Evolutionary conservation across 2,113 vertebrate species (phyloP).

Genomic region (Origma solitaria): DNA sequence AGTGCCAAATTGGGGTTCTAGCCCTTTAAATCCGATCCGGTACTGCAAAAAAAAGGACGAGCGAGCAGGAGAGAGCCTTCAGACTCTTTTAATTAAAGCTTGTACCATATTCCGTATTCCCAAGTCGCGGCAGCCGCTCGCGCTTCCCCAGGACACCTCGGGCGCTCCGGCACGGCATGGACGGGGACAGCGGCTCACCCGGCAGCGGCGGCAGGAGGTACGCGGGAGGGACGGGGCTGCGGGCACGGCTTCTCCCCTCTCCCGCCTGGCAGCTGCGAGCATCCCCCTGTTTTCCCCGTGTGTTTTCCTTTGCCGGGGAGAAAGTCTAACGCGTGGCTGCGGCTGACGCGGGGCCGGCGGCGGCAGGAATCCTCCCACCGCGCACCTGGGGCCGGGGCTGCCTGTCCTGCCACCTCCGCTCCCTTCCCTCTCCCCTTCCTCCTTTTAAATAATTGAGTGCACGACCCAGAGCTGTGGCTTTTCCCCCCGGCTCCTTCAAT

Average conservation of each 20-base stretch:
- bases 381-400: not conserved
- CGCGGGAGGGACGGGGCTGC: conserved; percentile 24
- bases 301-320: not conserved
- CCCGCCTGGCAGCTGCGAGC: not conserved
- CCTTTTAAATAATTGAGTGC: not conserved
- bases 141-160: conserved; percentile 34
- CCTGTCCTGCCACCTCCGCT: not conserved
- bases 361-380: not conserved
- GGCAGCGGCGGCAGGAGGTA: conserved; percentile 67
- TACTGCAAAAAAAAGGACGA: conserved; percentile 66
- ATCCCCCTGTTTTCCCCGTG: not conserved
- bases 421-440: not conserved
- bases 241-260: conserved; percentile 53
- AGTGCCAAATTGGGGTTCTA: conserved; percentile 66
- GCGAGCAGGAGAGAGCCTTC: conserved; percentile 61
- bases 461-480: not conserved
- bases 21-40: conserved; percentile 76
- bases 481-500: not conserved
- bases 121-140: conserved; percentile 55
- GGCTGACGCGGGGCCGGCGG: not conserved
- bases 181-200: conserved; percentile 35
- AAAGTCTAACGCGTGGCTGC: not conserved
- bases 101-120: conserved; percentile 57
- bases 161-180: conserved; percentile 47
- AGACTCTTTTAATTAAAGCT: conserved; percentile 76